A percentile compares a stretch with the other conserved stretches of the same genome.
Conservation (phyloP, 2,113 vertebrate species). For the Toxotes chatareus region DNA sequence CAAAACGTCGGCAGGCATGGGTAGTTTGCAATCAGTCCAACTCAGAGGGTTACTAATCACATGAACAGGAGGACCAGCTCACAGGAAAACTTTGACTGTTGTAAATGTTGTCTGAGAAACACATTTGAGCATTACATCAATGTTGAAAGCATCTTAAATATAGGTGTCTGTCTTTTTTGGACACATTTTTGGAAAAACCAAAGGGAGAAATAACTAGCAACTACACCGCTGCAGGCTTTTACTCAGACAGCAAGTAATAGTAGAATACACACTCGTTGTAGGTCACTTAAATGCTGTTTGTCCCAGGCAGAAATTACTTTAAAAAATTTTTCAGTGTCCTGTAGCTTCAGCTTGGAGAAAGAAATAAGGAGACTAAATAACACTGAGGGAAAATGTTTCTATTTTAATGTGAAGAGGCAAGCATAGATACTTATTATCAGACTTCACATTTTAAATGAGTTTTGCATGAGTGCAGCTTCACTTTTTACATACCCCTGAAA, state of each 20-base stretch:
- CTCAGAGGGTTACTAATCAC: not conserved
- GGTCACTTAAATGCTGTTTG: too few relatives aligned
- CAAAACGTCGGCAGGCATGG: not conserved
- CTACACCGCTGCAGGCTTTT: not conserved
- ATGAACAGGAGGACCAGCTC: not conserved
- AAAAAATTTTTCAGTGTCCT: not conserved
- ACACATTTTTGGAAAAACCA: not conserved
- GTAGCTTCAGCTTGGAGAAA: not conserved
- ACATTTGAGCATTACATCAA: too few relatives aligned
- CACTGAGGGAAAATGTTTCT: not conserved
- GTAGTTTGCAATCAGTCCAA: not conserved
- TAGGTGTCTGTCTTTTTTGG: not conserved
- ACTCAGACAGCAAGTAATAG: not conserved
- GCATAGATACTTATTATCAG: not conserved
- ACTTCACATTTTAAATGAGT: not conserved
- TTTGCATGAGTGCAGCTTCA: not conserved
- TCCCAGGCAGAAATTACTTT: too few relatives aligned
- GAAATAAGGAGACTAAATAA: not conserved
- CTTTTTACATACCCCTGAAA: slow-evolving; percentile 7
- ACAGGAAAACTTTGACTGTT: not conserved
- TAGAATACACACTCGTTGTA: too few relatives aligned
- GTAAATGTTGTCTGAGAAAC: too few relatives aligned
- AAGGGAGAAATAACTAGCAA: not conserved
- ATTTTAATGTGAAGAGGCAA: not conserved
- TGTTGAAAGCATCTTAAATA: not conserved